Evolutionary conservation across 2,797 vertebrate species (phyloP).

Genomic region (Zalophus californianus): DNA sequence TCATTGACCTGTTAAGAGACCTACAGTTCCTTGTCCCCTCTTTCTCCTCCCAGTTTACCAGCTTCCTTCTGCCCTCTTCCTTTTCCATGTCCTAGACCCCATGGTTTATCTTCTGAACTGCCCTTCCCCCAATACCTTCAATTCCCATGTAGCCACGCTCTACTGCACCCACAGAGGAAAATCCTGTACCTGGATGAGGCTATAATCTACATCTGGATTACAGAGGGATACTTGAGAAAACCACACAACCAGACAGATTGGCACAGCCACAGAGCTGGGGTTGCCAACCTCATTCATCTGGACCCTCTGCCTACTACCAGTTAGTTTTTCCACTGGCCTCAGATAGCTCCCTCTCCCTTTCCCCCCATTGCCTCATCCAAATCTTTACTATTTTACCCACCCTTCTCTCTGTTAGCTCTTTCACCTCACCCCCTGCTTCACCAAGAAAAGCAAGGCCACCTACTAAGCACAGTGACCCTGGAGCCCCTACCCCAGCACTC

Average conservation of each 20-base stretch:
- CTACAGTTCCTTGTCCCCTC: neutral
- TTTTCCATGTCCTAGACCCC: neutral
- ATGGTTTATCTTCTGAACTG: neutral
- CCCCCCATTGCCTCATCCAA: neutral
- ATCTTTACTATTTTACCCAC: neutral
- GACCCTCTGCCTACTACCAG: neutral
- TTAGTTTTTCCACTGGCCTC: neutral
- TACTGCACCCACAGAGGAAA: neutral
- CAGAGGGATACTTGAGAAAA: constrained; percentile 3
- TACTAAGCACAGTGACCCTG: neutral
- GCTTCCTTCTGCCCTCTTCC: neutral
- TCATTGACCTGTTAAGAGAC: neutral
- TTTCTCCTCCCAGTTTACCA: neutral
- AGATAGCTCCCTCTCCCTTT: neutral
- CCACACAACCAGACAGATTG: neutral
- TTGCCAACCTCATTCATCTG: neutral
- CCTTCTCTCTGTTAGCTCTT: neutral
- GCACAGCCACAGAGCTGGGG: neutral
- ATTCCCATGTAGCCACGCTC: neutral
- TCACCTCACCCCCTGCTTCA: neutral
- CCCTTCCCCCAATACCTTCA: neutral
- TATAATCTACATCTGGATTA: neutral
- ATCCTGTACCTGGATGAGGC: neutral
- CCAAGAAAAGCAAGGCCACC: neutral
- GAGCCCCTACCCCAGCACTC: neutral